Conservation (phyloP, 2,797 vertebrate species). For the Diplodus sargus region DNA sequence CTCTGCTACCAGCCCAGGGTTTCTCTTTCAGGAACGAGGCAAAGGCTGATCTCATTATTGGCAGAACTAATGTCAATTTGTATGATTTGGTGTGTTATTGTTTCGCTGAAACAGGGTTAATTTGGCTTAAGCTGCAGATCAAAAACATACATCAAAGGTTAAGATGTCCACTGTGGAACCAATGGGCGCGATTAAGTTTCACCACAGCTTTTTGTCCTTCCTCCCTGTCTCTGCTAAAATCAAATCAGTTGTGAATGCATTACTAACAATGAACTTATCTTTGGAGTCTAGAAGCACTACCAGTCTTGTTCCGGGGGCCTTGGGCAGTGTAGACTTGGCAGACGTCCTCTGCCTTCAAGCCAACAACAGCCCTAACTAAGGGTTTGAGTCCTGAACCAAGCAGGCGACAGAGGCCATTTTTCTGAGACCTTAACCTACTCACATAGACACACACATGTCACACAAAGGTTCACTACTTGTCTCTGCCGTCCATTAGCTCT, state of each 20-base stretch:
- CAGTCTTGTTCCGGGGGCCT: conserved; percentile 18
- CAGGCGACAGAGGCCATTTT: conserved; percentile 45
- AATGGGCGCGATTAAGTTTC: conserved; percentile 3
- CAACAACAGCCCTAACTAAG: conserved; percentile 33
- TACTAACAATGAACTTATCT: conserved; percentile 29
- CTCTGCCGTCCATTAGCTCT: no score
- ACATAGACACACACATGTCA: neutral
- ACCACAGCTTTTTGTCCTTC: conserved; percentile 15
- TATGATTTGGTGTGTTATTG: neutral
- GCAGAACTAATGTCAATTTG: neutral
- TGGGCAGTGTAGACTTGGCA: conserved; percentile 36
- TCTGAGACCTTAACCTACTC: conserved; percentile 15
- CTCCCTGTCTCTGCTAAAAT: conserved; percentile 14
- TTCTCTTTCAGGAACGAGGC: neutral
- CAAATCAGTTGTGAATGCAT: conserved; percentile 23
- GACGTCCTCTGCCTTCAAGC: conserved; percentile 26
- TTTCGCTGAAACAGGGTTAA: neutral
- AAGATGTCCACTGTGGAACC: conserved; percentile 8
- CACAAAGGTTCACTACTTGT: no score
- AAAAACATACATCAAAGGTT: conserved; percentile 1
- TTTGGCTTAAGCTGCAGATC: neutral
- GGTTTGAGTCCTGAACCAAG: conserved; percentile 27
- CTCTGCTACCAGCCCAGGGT: neutral
- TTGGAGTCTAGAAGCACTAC: conserved; percentile 25
- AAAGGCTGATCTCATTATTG: neutral